phyloP scores from a whole-genome alignment of 2,113 vertebrate genomes.

The Zosterops borbonicus region DNA sequence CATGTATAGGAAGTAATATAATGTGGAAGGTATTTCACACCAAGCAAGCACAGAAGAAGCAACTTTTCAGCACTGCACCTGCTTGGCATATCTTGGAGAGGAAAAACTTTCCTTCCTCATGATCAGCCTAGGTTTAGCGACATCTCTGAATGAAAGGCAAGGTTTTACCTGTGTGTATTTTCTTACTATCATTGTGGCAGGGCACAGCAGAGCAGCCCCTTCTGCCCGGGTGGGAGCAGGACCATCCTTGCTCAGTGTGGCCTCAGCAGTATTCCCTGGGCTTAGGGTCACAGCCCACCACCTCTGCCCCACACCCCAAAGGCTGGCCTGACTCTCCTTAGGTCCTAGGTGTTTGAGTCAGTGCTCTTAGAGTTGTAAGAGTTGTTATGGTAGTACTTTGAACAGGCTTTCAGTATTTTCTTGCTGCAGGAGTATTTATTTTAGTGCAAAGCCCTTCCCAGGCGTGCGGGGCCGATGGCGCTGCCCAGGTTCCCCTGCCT shows the following conservation, averaged over 20 bases:
- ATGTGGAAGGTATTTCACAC: background rate
- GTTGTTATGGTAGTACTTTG: background rate
- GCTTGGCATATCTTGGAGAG: background rate
- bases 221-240: background rate
- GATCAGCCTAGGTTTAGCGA: background rate
- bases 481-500: background rate
- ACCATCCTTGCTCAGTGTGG: fast-evolving
- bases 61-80: background rate
- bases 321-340: background rate
- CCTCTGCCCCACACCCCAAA: background rate
- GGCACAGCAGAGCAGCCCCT: background rate
- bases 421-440: background rate
- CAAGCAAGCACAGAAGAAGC: background rate
- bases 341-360: background rate
- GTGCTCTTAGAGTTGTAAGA: background rate
- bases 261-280: background rate
- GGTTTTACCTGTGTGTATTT: background rate
- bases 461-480: fast-evolving
- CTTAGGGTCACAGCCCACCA: fast-evolving
- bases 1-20: background rate
- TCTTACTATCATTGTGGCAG: background rate
- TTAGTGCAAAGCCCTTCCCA: fast-evolving
- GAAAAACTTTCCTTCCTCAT: background rate
- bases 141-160: background rate
- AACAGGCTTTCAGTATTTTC: background rate